phyloP scores from a whole-genome alignment of 2,888 invertebrate genomes.

The Oscheius sp. region DNA sequence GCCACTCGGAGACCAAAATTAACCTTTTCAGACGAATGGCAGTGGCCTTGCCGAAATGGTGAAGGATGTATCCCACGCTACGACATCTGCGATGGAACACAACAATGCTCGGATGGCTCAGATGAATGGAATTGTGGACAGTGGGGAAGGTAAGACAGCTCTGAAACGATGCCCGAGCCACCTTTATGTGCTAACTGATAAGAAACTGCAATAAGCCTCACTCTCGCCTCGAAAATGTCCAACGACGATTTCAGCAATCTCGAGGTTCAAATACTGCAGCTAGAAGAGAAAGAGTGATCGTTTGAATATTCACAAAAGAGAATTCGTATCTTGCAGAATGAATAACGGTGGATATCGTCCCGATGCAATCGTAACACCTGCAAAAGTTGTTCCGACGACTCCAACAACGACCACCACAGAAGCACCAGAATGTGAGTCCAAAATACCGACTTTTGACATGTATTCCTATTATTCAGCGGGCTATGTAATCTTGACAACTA shows the following conservation, averaged over 20 bases:
- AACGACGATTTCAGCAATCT: background rate
- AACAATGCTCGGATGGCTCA: constrained; percentile 84
- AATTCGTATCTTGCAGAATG: constrained; percentile 5
- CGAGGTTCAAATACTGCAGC: constrained; percentile 15
- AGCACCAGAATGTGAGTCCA: constrained; percentile 18
- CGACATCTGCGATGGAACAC: constrained; percentile 92
- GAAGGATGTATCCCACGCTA: constrained; percentile 90
- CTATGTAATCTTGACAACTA: constrained; percentile 32
- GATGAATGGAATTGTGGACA: constrained; percentile 77
- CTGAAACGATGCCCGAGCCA: background rate
- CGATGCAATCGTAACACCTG: background rate
- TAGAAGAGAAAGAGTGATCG: constrained; percentile 4
- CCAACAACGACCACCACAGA: constrained; percentile 20
- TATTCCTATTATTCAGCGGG: constrained; percentile 3
- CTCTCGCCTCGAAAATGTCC: background rate
- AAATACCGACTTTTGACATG: background rate
- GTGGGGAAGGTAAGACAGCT: constrained; percentile 14
- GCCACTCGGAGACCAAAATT: too few relatives aligned
- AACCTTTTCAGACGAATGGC: constrained; percentile 49
- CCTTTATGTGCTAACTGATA: constrained; percentile 12
- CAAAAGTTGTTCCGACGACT: background rate
- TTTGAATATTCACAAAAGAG: background rate
- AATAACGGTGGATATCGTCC: constrained; percentile 22
- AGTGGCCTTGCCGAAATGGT: constrained; percentile 76
- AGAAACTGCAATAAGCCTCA: constrained; percentile 18